phyloP scores from a whole-genome alignment of 37 sponge, comb jelly and placozoan genomes.

The Geodia barretti region DNA sequence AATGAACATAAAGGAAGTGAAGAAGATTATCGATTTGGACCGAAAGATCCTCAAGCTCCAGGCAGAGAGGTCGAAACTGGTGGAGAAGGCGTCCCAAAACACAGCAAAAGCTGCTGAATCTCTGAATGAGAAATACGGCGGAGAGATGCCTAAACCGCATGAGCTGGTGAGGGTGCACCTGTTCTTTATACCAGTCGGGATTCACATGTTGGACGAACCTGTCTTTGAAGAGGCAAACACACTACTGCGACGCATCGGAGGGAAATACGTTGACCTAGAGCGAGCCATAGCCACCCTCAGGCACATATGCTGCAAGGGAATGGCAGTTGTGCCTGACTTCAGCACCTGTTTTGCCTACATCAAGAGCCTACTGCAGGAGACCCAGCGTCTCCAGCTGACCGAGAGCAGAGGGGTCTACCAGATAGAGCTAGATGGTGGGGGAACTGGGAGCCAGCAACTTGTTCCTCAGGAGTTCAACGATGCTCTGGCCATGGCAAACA shows the following conservation, averaged over 20 bases:
- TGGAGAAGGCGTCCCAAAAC: slow-evolving; percentile 24
- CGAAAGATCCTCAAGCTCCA: slow-evolving; percentile 58
- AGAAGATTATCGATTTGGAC: slow-evolving; percentile 49
- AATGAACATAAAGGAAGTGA: slow-evolving; percentile 21
- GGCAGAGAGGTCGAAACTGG: slow-evolving; percentile 55
- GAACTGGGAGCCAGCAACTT: not conserved
- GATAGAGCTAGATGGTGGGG: slow-evolving; percentile 17
- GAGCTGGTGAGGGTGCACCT: slow-evolving; percentile 34
- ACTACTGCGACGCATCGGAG: slow-evolving; percentile 33
- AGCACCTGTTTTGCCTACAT: slow-evolving; percentile 48
- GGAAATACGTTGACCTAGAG: slow-evolving; percentile 26
- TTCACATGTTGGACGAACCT: slow-evolving; percentile 37
- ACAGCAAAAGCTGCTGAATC: not conserved
- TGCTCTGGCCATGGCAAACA: slow-evolving; percentile 35
- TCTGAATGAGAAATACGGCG: not conserved
- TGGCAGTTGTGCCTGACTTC: slow-evolving; percentile 10
- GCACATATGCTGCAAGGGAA: slow-evolving; percentile 34
- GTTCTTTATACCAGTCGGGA: slow-evolving; percentile 28
- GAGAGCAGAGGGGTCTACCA: slow-evolving; percentile 15
- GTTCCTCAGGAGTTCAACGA: slow-evolving; percentile 18
- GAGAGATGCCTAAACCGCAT: not conserved
- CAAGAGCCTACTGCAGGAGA: slow-evolving; percentile 33
- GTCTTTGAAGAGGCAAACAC: slow-evolving; percentile 55
- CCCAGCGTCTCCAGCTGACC: slow-evolving; percentile 31
- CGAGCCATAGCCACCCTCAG: slow-evolving; percentile 23